phyloP scores from a whole-genome alignment of 2,113 vertebrate species.

The Cyanistes caeruleus region DNA sequence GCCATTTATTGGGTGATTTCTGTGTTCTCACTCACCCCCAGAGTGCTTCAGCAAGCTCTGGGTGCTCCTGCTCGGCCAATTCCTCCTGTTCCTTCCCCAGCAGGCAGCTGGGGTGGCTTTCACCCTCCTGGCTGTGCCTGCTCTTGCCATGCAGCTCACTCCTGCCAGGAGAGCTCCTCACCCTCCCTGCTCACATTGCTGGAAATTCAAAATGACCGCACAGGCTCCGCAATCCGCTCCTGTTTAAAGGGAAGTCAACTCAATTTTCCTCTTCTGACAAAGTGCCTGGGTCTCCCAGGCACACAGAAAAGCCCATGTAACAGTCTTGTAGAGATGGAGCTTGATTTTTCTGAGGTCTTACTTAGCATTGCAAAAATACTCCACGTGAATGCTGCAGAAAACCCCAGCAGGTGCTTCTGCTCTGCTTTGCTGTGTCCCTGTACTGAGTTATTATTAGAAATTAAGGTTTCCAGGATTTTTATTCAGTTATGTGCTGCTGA shows the following conservation, averaged over 20 bases:
- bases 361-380: neutral
- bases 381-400: fast-evolving
- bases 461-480: neutral
- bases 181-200: neutral
- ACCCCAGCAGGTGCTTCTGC: neutral
- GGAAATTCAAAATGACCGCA: neutral
- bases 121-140: neutral
- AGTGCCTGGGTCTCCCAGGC: neutral
- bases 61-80: neutral
- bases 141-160: neutral
- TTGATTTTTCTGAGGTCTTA: neutral
- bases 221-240: neutral
- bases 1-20: neutral
- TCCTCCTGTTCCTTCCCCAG: too few species aligned
- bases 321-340: neutral
- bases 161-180: neutral
- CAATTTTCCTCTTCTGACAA: neutral
- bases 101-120: neutral
- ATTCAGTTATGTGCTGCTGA: neutral
- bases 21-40: too few species aligned
- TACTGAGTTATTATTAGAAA: neutral
- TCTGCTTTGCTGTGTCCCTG: neutral
- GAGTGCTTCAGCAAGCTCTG: fast-evolving
- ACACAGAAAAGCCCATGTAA: neutral
- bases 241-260: constrained; percentile 3